phyloP scores from a whole-genome alignment of 2,113 vertebrate species.

The Ellobius talpinus region DNA sequence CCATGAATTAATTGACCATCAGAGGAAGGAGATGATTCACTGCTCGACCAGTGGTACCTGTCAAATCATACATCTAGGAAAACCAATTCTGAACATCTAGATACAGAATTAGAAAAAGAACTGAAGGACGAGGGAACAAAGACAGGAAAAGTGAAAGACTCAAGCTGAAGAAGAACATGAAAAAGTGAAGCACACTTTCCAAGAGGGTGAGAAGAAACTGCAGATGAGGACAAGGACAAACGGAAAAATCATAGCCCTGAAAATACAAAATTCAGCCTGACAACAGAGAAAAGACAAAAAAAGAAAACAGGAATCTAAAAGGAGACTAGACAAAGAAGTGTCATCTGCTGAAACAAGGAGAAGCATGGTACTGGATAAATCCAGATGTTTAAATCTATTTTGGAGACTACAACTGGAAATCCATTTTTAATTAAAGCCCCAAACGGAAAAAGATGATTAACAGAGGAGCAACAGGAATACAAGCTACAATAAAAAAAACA shows the following conservation, averaged over 20 bases:
- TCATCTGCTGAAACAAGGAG: conserved; percentile 94
- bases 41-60: conserved; percentile 92
- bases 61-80: conserved; percentile 91
- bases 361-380: conserved; percentile 94
- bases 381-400: conserved; percentile 90
- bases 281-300: conserved; percentile 93
- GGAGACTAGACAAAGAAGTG: conserved; percentile 95
- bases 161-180: conserved; percentile 93
- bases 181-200: conserved; percentile 91
- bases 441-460: conserved; percentile 90
- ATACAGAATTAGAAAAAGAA: conserved; percentile 90
- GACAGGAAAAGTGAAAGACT: conserved; percentile 92
- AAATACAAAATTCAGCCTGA: conserved; percentile 95
- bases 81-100: conserved; percentile 92
- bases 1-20: background rate
- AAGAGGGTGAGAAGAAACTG: conserved; percentile 93
- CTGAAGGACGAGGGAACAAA: conserved; percentile 93
- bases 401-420: conserved; percentile 92
- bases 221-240: conserved; percentile 83
- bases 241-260: conserved; percentile 86
- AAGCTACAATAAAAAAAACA: conserved; percentile 97
- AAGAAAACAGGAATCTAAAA: conserved; percentile 92
- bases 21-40: conserved; percentile 94
- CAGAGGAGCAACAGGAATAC: conserved; percentile 93
- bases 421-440: conserved; percentile 97